Conservation (phyloP, 2,797 vertebrate species). For the Poeciliopsis gracilis region DNA sequence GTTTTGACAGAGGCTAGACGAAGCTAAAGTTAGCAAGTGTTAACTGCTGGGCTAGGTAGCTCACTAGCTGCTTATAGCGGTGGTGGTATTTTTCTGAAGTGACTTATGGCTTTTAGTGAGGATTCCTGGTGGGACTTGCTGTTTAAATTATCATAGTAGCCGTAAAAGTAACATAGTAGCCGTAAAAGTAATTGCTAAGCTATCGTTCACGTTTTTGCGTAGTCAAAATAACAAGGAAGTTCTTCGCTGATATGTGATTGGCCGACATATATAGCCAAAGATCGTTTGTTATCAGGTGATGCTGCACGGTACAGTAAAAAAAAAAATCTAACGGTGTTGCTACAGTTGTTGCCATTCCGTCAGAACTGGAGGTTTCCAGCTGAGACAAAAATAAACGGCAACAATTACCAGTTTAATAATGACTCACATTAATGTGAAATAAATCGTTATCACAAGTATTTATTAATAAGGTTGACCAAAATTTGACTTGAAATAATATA, state of each 20-base stretch:
- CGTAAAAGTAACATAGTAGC: fast-evolving
- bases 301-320: background rate
- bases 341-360: background rate
- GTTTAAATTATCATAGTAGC: fast-evolving
- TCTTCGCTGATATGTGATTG: constrained; percentile 24
- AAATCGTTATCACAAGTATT: background rate
- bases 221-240: constrained; percentile 33
- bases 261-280: constrained; percentile 29
- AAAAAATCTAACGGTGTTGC: background rate
- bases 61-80: background rate
- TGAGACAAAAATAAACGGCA: background rate
- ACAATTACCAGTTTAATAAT: background rate
- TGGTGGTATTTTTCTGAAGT: fast-evolving
- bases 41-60: constrained; percentile 16
- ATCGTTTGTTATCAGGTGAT: constrained; percentile 14
- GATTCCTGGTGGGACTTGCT: background rate
- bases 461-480: background rate
- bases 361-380: background rate
- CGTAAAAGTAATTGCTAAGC: background rate
- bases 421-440: background rate
- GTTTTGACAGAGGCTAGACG: background rate
- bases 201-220: background rate
- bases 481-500: background rate
- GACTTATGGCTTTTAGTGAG: background rate
- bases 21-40: constrained; percentile 18